Conservation (phyloP, 2,113 vertebrate genomes). For the Microcebus murinus region DNA sequence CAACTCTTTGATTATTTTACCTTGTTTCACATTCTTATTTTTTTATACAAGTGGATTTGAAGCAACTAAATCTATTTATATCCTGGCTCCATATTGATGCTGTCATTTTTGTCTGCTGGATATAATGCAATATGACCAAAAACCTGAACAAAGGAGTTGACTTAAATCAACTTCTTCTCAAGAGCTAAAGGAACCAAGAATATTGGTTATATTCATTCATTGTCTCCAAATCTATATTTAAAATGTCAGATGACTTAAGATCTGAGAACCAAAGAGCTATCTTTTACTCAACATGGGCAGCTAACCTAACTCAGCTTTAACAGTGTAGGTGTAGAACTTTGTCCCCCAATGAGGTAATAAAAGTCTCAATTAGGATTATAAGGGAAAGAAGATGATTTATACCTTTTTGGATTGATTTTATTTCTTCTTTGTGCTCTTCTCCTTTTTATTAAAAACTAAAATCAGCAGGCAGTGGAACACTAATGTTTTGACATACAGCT, state of each 20-base stretch:
- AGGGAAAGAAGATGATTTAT: background rate
- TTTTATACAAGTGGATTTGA: background rate
- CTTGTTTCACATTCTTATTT: background rate
- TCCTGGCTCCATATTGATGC: background rate
- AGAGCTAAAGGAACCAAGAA: background rate
- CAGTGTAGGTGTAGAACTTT: background rate
- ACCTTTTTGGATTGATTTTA: background rate
- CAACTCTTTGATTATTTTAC: background rate
- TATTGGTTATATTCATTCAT: background rate
- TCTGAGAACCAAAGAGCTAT: background rate
- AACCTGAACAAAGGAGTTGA: background rate
- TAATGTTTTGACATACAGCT: background rate
- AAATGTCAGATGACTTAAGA: background rate
- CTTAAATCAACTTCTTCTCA: background rate
- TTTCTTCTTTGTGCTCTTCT: background rate
- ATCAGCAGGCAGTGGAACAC: background rate
- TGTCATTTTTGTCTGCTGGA: background rate
- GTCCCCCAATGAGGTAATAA: background rate
- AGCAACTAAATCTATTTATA: background rate
- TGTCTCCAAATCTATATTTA: background rate
- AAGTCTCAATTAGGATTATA: background rate
- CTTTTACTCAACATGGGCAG: background rate
- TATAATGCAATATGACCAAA: background rate
- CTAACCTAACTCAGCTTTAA: background rate
- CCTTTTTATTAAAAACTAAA: constrained; percentile 33